phyloP scores from a whole-genome alignment of 2,797 vertebrate species.

The Oreochromis mossambicus region DNA sequence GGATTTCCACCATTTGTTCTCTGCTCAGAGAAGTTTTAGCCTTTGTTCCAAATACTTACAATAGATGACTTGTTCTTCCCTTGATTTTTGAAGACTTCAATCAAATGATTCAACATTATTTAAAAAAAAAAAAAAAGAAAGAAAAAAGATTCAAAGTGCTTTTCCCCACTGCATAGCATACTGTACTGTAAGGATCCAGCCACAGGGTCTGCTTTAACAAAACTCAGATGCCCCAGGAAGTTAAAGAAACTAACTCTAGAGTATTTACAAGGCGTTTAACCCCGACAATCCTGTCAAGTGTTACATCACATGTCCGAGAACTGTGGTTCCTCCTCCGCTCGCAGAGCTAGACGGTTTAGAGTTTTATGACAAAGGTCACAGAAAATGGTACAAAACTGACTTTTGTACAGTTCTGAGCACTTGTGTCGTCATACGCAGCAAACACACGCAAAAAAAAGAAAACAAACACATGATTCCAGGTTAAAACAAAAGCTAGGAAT shows the following conservation, averaged over 20 bases:
- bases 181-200: conserved; percentile 8
- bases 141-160: conserved; percentile 8
- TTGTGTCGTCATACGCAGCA: neutral
- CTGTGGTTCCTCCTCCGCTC: neutral
- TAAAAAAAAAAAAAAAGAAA: neutral
- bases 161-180: conserved; percentile 25
- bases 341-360: neutral
- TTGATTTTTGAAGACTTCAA: conserved; percentile 7
- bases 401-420: neutral
- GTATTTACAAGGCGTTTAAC: conserved; percentile 59
- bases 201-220: conserved; percentile 9
- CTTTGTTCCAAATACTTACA: neutral
- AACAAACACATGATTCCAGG: neutral
- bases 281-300: neutral
- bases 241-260: conserved; percentile 47
- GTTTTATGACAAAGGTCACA: neutral
- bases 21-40: neutral
- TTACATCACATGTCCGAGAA: neutral
- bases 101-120: neutral
- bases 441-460: neutral
- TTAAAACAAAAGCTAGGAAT: conserved; percentile 12
- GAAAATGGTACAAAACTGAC: conserved; percentile 10
- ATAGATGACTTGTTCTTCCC: neutral
- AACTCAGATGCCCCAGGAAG: conserved; percentile 28
- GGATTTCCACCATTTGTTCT: neutral